Conservation (phyloP, 1,140 invertebrate species). For the Andrena cerasifolii region DNA sequence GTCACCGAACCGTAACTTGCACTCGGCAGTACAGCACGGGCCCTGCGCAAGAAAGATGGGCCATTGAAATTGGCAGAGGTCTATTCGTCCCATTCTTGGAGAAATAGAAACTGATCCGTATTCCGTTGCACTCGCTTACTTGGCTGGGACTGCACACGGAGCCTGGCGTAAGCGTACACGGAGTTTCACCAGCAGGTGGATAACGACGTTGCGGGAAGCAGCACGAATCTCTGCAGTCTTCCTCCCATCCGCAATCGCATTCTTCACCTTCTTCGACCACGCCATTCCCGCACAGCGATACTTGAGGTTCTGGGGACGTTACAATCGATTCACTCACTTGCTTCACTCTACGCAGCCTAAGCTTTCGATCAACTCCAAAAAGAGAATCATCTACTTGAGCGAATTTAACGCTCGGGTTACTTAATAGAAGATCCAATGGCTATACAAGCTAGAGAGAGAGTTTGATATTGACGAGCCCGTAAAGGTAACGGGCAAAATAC, state of each 20-base stretch:
- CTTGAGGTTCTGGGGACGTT: slow-evolving; percentile 88
- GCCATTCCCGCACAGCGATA: slow-evolving; percentile 97
- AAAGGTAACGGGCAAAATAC: slow-evolving; percentile 43
- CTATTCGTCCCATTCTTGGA: too few species aligned
- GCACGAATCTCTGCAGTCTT: slow-evolving; percentile 96
- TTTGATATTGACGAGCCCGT: too few species aligned
- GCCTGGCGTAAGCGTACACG: slow-evolving; percentile 91
- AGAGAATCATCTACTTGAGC: too few species aligned
- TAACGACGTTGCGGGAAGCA: slow-evolving; percentile 95
- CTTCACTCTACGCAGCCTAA: too few species aligned
- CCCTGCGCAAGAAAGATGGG: slow-evolving; percentile 85
- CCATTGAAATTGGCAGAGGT: too few species aligned
- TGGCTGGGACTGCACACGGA: slow-evolving; percentile 92
- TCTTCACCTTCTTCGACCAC: slow-evolving; percentile 98
- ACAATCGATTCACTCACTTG: background rate
- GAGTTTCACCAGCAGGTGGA: slow-evolving; percentile 88
- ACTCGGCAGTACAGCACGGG: slow-evolving; percentile 96
- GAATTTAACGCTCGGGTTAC: too few species aligned
- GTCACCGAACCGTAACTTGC: slow-evolving; percentile 91
- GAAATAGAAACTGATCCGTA: too few species aligned
- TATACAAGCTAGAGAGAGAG: too few species aligned
- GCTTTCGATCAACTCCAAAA: too few species aligned
- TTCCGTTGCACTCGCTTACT: slow-evolving; percentile 79
- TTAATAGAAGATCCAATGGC: too few species aligned
- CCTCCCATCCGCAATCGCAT: slow-evolving; percentile 99